Conservation (phyloP, 2,797 vertebrate genomes). For the Botia kubotai region DNA sequence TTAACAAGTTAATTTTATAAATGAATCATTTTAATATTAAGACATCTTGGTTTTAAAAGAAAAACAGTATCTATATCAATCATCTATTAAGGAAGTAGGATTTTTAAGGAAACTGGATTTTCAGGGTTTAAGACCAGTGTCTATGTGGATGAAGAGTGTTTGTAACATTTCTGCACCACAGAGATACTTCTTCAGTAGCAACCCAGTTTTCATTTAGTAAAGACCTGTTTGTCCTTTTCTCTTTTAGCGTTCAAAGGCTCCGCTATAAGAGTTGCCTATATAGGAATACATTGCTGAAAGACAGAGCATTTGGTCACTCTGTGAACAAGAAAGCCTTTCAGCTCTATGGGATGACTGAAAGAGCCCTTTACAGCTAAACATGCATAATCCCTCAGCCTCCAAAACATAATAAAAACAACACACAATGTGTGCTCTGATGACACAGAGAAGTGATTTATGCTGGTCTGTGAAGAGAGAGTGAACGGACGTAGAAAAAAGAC, state of each 20-base stretch:
- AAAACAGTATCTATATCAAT: not conserved
- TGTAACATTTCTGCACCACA: not conserved
- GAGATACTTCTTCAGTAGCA: not conserved
- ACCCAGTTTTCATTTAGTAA: not conserved
- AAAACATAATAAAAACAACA: constrained; percentile 10
- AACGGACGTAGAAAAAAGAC: constrained; percentile 1
- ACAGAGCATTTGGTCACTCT: constrained; percentile 15
- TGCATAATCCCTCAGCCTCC: constrained; percentile 20
- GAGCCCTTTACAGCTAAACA: constrained; percentile 28
- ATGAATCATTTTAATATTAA: not conserved
- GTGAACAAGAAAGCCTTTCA: constrained; percentile 38
- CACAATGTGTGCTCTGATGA: constrained; percentile 30
- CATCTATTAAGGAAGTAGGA: not conserved
- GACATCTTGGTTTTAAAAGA: not conserved
- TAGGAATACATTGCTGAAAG: not conserved
- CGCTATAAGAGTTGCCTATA: not conserved
- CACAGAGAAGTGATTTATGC: constrained; percentile 17
- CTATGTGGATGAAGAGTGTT: not conserved
- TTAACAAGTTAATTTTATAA: too few relatives aligned
- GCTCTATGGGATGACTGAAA: constrained; percentile 17
- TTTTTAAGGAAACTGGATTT: not conserved
- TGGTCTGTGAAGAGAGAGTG: constrained; percentile 13
- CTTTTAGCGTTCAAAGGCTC: not conserved
- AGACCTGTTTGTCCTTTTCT: not conserved
- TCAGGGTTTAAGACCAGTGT: too few relatives aligned